Evolutionary conservation across 2,113 vertebrate species (phyloP).

Genomic region (Trichomycterus rosablanca): DNA sequence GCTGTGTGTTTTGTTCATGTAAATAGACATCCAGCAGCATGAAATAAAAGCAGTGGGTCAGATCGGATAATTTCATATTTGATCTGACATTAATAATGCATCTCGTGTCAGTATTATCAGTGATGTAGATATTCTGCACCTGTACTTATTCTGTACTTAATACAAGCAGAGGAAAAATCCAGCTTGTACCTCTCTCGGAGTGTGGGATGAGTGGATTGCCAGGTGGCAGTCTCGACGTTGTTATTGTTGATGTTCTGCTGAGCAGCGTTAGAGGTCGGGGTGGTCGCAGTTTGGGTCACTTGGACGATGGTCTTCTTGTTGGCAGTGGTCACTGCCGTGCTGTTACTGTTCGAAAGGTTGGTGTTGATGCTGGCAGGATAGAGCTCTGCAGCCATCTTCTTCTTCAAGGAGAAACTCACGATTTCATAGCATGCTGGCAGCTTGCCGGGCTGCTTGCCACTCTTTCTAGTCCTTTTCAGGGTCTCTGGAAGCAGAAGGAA

Average conservation of each 20-base stretch:
- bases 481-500: conserved; percentile 83
- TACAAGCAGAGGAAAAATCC: neutral
- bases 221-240: conserved; percentile 75
- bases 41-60: too few species aligned
- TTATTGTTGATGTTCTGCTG: conserved; percentile 75
- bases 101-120: too few species aligned
- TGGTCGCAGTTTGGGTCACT: conserved; percentile 60
- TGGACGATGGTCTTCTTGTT: conserved; percentile 76
- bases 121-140: too few species aligned
- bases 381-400: conserved; percentile 90
- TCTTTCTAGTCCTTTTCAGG: conserved; percentile 75
- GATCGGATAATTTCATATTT: too few species aligned
- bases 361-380: conserved; percentile 78
- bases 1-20: too few species aligned
- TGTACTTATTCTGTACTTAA: neutral
- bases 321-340: conserved; percentile 55
- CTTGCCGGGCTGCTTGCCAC: conserved; percentile 64
- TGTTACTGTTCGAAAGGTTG: conserved; percentile 70
- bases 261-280: conserved; percentile 57
- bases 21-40: too few species aligned
- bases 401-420: conserved; percentile 68
- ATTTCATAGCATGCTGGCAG: conserved; percentile 73
- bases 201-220: conserved; percentile 83
- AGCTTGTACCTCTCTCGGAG: conserved; percentile 81
- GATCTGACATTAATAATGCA: too few species aligned